Conservation (phyloP, 1,140 invertebrate genomes). For the Drosophila truncata region DNA sequence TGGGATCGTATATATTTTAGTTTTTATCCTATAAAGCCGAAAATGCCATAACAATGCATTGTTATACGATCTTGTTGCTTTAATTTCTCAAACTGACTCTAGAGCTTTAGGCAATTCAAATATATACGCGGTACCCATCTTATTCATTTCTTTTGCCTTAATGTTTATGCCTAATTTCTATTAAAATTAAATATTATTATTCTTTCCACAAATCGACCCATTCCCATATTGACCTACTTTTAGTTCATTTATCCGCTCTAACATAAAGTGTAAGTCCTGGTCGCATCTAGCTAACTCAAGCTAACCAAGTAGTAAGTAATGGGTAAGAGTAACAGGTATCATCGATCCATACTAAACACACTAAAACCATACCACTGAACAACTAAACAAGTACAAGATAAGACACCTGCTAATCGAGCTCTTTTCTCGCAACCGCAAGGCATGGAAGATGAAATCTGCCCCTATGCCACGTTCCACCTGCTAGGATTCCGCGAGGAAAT, state of each 20-base stretch:
- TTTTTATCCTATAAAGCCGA: background rate
- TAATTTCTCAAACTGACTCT: background rate
- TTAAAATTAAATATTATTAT: background rate
- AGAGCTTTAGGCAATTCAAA: background rate
- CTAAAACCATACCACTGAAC: constrained; percentile 62
- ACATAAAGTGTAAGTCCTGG: constrained; percentile 55
- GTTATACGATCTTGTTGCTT: too few species aligned
- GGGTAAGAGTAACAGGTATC: constrained; percentile 20
- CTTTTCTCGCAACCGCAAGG: constrained; percentile 87
- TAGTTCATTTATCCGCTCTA: constrained; percentile 37
- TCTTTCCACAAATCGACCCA: background rate
- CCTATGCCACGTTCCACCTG: constrained; percentile 97
- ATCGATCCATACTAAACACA: constrained; percentile 69
- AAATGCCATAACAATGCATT: too few species aligned
- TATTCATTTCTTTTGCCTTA: background rate
- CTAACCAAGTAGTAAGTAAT: constrained; percentile 57
- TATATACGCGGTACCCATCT: background rate
- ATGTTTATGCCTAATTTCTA: background rate
- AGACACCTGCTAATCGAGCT: constrained; percentile 29
- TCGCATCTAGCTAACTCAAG: constrained; percentile 46
- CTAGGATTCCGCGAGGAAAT: constrained; percentile 97
- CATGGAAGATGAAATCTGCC: constrained; percentile 97
- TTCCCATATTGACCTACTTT: constrained; percentile 11
- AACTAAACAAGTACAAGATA: background rate
- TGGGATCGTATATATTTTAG: background rate